These are phyloP conservation scores for Intellagama lesueurii DNA, from an alignment of 2,797 vertebrate species.

Conservation along the genomic window DNA sequence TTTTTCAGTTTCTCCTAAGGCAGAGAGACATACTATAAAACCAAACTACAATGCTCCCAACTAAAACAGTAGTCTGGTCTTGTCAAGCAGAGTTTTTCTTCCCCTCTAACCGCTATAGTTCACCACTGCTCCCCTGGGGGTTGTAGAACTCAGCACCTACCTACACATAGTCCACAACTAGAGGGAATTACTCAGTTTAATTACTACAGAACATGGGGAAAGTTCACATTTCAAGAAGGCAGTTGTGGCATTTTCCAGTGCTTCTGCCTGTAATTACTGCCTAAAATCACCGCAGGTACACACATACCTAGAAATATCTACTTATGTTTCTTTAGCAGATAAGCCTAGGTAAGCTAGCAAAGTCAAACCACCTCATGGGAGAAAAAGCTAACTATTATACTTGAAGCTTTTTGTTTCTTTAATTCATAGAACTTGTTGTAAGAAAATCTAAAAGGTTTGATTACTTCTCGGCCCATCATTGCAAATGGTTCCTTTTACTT, in stretches of 20 bases:
- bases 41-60: neutral
- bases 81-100: neutral
- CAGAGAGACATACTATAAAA: neutral
- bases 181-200: neutral
- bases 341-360: neutral
- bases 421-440: neutral
- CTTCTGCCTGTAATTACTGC: neutral
- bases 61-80: neutral
- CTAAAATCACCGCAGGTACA: neutral
- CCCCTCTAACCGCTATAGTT: neutral
- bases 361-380: neutral
- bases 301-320: neutral
- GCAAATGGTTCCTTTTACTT: neutral
- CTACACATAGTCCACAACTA: too few relatives aligned
- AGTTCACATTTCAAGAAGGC: neutral
- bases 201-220: neutral
- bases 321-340: neutral
- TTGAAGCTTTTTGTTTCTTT: slow-evolving; percentile 34
- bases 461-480: slow-evolving; percentile 18
- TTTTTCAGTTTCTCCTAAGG: too few relatives aligned
- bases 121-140: neutral
- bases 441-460: neutral
- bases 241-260: neutral
- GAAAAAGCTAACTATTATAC: neutral
- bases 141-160: neutral